phyloP scores from a whole-genome alignment of 2,797 vertebrate species.

The Schizothorax lantsangensis region DNA sequence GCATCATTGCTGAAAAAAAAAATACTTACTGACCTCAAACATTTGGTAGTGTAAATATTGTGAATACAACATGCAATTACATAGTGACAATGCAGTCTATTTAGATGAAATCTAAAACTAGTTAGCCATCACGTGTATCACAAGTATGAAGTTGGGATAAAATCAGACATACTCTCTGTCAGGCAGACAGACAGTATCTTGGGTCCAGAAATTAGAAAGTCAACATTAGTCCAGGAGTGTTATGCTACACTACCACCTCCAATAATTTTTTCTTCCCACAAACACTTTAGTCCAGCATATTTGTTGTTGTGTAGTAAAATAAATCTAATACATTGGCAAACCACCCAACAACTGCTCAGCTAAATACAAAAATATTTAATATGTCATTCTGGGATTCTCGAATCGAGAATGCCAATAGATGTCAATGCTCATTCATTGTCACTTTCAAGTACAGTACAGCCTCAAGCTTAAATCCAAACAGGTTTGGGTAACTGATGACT shows the following conservation, averaged over 20 bases:
- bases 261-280: not conserved
- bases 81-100: not conserved
- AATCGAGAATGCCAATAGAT: conserved; percentile 67
- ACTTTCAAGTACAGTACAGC: conserved; percentile 37
- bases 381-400: conserved; percentile 11
- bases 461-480: conserved; percentile 71
- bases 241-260: no score
- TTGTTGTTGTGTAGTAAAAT: not conserved
- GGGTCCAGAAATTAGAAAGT: not conserved
- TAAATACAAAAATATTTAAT: not conserved
- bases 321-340: not conserved
- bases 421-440: conserved; percentile 37
- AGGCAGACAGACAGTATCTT: not conserved
- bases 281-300: not conserved
- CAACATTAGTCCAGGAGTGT: not conserved
- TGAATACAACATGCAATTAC: not conserved
- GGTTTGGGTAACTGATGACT: conserved; percentile 68
- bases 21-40: not conserved
- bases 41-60: not conserved
- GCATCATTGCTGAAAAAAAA: not conserved
- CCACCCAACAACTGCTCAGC: not conserved
- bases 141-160: not conserved
- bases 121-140: not conserved
- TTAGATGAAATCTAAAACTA: not conserved
- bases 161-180: not conserved